Percentiles rank a stretch among this genome's conserved stretches.
These are phyloP conservation scores for Blera fallax DNA, from an alignment of 2,888 invertebrate genomes.

Conservation along the genomic window DNA sequence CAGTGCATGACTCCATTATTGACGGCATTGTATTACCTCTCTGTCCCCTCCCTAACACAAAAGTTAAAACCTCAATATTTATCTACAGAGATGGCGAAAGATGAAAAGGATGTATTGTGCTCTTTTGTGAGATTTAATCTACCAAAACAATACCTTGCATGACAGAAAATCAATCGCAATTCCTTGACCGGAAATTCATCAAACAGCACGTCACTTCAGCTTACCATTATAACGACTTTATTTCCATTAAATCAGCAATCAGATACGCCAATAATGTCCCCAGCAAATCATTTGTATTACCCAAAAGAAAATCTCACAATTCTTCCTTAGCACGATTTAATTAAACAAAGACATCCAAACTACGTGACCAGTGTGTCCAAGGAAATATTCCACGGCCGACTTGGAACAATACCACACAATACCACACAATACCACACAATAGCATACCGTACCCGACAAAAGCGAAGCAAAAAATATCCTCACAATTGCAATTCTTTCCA, in stretches of 20 bases:
- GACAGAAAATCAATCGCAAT: neutral
- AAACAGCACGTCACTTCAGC: neutral
- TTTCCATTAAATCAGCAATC: neutral
- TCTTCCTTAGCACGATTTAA: slow-evolving; percentile 41
- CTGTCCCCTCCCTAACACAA: no score
- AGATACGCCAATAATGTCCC: neutral
- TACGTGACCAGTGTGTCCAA: slow-evolving; percentile 47
- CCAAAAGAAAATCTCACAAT: slow-evolving; percentile 16
- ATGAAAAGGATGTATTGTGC: neutral
- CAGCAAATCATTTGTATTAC: neutral
- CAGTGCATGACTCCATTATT: no score
- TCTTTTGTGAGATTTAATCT: neutral
- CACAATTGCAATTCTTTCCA: slow-evolving; percentile 5
- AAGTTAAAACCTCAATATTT: no score
- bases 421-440: neutral
- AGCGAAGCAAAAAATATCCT: neutral
- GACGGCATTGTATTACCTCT: no score
- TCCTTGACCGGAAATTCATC: neutral
- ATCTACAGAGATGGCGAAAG: no score
- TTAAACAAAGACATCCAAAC: slow-evolving; percentile 28
- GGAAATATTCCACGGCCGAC: slow-evolving; percentile 11
- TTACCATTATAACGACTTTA: neutral
- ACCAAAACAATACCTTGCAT: neutral
- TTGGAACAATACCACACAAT: neutral
- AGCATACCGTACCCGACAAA: neutral